Conservation (phyloP, 2,797 vertebrate genomes). For the Garrulus glandarius region DNA sequence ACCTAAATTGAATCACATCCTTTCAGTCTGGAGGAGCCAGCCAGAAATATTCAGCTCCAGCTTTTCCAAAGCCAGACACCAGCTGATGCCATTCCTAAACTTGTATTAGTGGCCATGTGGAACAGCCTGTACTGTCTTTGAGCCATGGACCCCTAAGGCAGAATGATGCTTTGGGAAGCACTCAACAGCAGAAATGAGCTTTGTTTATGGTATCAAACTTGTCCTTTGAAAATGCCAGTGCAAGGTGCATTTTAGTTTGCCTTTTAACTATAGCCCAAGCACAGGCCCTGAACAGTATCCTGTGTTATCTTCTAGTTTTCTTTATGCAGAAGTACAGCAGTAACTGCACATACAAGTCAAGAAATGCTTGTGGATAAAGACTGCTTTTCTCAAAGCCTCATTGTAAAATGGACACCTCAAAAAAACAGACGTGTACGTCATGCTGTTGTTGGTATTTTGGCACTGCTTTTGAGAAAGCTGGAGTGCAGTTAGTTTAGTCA, state of each 20-base stretch:
- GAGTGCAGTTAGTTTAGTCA: neutral
- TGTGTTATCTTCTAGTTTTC: neutral
- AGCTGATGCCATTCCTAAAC: neutral
- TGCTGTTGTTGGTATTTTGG: neutral
- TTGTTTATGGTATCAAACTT: neutral
- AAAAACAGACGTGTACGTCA: neutral
- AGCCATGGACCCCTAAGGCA: neutral
- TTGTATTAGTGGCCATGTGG: neutral
- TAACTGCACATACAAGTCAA: neutral
- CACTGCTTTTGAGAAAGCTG: neutral
- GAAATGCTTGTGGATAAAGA: neutral
- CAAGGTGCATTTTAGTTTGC: neutral
- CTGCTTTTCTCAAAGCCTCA: neutral
- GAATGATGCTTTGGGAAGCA: neutral
- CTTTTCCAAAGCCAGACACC: neutral
- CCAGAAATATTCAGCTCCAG: neutral
- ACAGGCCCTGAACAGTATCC: neutral
- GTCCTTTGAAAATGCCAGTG: neutral
- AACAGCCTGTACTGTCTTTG: neutral
- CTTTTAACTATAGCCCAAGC: neutral
- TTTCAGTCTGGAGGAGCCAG: neutral
- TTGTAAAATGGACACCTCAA: neutral
- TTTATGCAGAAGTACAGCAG: neutral
- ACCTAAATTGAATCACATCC: neutral
- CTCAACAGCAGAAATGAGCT: neutral